Evolutionary conservation across 2,113 vertebrate species (phyloP), one percentile per base, ranked within the genome.

Genomic region (Balaeniceps rex): DNA sequence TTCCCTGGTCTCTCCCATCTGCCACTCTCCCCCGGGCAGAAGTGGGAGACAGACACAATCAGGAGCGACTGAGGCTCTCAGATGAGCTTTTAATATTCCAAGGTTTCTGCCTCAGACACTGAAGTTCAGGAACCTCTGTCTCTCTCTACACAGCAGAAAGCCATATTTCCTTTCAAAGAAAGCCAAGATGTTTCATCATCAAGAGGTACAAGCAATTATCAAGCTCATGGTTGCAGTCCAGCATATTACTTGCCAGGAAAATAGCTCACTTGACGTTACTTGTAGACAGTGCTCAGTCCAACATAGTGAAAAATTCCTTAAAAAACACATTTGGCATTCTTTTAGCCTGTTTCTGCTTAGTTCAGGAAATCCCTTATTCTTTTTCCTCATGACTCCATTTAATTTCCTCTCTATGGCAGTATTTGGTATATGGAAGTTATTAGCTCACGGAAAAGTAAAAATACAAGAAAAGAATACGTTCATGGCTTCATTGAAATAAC

Each of bases 281-380:
- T 65, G 80, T 69, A 93, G 74, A 89, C 38, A 71, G 70, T 77
- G 46, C 42, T 93, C 23, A 77, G 70, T 75, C 79, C 13, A 87
- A 87, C n/a, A 91, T 18, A 85, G 65, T 76, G 63, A 94, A 96
- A 92, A 94, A 92, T 49, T 94, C 61, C 63, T 85, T 18, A 82
- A 79, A 85, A 89, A 82, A 66, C 38, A 71, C 19, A 77, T 91
- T 94, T 87, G 63, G 42, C 87, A 83, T 72, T 80, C 46, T 85
- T 89, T 90, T 83, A 87, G 57, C n/a, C 75, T 88, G 21, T 93
- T 95, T 93, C 82, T 91, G 47, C 78, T 91, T 88, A 74, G 68
- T 95, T 91, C 94, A 97, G 94, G 95, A 97, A 97, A 97, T 89
- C 68, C 12, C 33, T 93, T 68, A 86, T 91, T 96, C 81, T 89